phyloP scores from a whole-genome alignment of 1,140 invertebrate genomes.

The Aleiodes sp. region DNA sequence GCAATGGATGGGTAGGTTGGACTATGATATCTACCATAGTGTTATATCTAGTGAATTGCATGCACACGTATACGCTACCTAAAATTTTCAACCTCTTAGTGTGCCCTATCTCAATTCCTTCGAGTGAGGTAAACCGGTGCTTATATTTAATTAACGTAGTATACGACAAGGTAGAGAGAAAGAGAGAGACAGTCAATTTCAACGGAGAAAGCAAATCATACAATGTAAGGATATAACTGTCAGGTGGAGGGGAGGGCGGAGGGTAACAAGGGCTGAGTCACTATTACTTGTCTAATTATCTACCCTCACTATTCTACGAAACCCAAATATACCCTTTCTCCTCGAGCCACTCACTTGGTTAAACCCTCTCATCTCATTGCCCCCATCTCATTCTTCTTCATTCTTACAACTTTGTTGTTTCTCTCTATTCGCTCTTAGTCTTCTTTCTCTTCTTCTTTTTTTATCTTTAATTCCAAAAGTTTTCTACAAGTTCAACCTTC shows the following conservation, averaged over 20 bases:
- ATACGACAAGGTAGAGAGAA: conserved; percentile 38
- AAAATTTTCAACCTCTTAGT: neutral
- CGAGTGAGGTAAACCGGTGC: conserved; percentile 50
- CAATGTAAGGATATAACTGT: neutral
- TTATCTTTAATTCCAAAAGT: neutral
- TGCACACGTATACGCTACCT: neutral
- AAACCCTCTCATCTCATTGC: neutral
- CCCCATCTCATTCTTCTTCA: neutral
- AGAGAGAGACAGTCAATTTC: conserved; percentile 12
- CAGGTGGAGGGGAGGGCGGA: neutral
- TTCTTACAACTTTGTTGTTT: neutral
- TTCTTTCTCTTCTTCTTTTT: neutral
- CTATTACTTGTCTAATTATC: conserved; percentile 61
- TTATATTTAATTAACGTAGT: conserved; percentile 61
- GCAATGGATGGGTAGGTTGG: conserved; percentile 31
- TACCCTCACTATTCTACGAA: conserved; percentile 41
- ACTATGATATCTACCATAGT: conserved; percentile 9
- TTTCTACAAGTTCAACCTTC: neutral
- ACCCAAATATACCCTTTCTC: too few species aligned
- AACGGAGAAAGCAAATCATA: neutral
- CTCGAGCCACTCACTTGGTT: conserved; percentile 18
- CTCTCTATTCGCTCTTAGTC: neutral
- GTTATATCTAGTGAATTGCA: conserved; percentile 9
- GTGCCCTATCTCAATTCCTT: conserved; percentile 30
- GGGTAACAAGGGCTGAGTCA: conserved; percentile 32